These are phyloP conservation scores for Siniperca scherzeri DNA, from an alignment of 2,797 vertebrate genomes.

Conservation along the genomic window DNA sequence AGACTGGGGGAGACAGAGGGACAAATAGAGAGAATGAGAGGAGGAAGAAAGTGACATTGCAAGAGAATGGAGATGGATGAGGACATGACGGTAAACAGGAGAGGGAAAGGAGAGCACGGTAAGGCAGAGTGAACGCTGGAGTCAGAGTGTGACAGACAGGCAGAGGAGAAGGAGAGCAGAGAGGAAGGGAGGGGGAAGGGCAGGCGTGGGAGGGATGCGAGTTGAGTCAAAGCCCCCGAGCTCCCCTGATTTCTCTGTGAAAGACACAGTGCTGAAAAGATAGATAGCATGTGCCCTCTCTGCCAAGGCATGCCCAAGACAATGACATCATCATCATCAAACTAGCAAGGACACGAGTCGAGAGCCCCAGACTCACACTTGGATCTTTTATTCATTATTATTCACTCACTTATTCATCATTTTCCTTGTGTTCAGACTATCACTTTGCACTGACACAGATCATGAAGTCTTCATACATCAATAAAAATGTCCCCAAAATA, in stretches of 20 bases:
- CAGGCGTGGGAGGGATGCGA: constrained; percentile 61
- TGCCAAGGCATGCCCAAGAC: constrained; percentile 77
- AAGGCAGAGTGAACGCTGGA: constrained; percentile 33
- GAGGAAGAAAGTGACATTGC: too few species aligned
- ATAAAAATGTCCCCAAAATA: constrained; percentile 51
- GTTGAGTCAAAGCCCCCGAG: constrained; percentile 81
- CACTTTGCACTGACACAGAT: constrained; percentile 47
- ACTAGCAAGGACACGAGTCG: constrained; percentile 70
- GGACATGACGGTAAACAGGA: too few species aligned
- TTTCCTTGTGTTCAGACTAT: constrained; percentile 55
- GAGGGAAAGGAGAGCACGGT: background rate
- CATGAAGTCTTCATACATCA: constrained; percentile 65
- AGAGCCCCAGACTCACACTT: constrained; percentile 55
- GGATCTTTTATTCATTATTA: constrained; percentile 74
- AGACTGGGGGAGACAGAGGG: too few species aligned
- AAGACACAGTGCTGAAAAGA: constrained; percentile 78
- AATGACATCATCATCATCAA: constrained; percentile 72
- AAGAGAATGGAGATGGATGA: too few species aligned
- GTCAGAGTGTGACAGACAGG: constrained; percentile 62
- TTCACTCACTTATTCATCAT: constrained; percentile 68
- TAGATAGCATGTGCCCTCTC: constrained; percentile 67
- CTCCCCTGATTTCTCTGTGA: constrained; percentile 71
- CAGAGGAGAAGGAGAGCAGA: constrained; percentile 38
- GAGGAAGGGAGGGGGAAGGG: constrained; percentile 28
- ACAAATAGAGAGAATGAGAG: too few species aligned